These are phyloP conservation scores for Lindbergichthys nudifrons DNA, from an alignment of 2,797 vertebrate species.

Conservation along the genomic window DNA sequence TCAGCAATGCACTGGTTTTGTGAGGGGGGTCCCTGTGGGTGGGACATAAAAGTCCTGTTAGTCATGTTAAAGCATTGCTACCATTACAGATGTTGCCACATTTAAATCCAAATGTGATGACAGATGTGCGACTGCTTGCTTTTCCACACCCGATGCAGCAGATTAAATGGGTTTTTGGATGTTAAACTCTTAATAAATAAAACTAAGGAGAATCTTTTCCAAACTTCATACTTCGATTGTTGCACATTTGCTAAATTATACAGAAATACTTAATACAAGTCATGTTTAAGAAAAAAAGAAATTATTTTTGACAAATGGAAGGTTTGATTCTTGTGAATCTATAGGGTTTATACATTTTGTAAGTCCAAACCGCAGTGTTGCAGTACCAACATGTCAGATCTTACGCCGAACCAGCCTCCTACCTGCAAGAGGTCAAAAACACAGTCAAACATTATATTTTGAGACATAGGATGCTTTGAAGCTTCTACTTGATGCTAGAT, in stretches of 20 bases:
- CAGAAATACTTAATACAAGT: neutral
- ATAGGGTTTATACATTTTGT: too few relatives aligned
- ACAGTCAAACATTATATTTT: neutral
- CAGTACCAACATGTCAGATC: neutral
- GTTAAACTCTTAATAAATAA: neutral
- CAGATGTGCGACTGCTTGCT: neutral
- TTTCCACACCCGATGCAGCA: neutral
- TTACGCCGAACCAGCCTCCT: neutral
- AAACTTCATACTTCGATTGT: neutral
- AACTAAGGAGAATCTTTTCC: neutral
- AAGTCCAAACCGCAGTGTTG: neutral
- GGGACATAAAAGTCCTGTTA: neutral
- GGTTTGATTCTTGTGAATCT: neutral
- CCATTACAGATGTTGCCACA: neutral
- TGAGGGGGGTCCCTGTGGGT: neutral
- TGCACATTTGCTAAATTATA: neutral
- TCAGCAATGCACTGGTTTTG: neutral
- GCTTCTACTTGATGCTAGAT: neutral
- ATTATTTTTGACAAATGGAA: neutral
- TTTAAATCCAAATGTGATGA: constrained; percentile 10
- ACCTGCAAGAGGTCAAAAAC: neutral
- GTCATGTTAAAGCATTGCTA: neutral
- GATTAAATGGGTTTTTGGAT: neutral
- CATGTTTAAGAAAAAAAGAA: neutral
- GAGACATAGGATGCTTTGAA: neutral